Evolutionary conservation across 2,113 vertebrate species (phyloP), one percentile per base, ranked within the genome.

Genomic region (Hiodon tergisus): DNA sequence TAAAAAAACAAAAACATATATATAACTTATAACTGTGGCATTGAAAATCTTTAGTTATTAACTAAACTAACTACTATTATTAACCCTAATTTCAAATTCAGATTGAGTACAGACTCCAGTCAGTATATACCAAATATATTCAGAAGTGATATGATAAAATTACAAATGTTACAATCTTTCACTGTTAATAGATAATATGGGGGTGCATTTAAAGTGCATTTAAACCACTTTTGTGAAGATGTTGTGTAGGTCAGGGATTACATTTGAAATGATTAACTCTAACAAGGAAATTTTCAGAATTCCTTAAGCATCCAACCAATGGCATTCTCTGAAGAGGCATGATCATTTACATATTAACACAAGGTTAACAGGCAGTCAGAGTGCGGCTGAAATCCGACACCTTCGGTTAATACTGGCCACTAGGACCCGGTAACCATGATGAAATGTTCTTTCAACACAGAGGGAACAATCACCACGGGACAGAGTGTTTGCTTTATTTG

Each of bases 331-430:
- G 53, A 67, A 65, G 50, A 71, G 31, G 58, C 17, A 71, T 59
- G 17, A 60, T 50, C 13, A 11, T 55, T 67, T 59, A 62, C 65
- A 75, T 57, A 75, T 59, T 67, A 75, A 17, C 54, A 13, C 67
- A 68, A 75, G 5, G 46, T 74, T 65, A 74, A 54, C 73, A n/a
- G 53, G 16, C 5, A 7, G 10, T 3, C 13, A 16, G 13, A 65
- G 55, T 48, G 53, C 16, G 31, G 7, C 17, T 58, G 54, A 67
- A 31, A 31, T 46, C 17, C 7, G 4, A 46, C 62, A 46, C 62
- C 7, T 6, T 9, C 31, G 62, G 62, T 16, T 13, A 13, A 31
- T 46, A 7, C 4, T 4, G 61, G 16, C 47, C 17, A 46, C 5
- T 4, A 16, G 10, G 31, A n/a, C 5, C 46, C n/a, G 52, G 31